Percentiles rank a stretch among this genome's conserved stretches.
phyloP scores from a whole-genome alignment of 2,113 vertebrate species.

The Zosterops hypoxanthus region DNA sequence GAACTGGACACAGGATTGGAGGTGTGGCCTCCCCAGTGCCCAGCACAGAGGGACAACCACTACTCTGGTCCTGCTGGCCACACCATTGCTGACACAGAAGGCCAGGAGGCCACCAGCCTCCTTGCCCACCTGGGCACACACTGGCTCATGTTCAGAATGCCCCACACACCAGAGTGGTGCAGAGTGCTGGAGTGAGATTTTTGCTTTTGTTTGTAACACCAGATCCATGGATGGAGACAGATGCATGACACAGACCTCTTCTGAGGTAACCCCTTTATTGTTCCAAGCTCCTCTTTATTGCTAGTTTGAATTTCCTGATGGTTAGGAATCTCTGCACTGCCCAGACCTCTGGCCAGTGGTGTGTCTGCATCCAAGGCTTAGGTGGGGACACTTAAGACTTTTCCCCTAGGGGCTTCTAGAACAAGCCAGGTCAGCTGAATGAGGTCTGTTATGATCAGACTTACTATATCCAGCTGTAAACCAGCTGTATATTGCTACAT shows the following conservation, averaged over 20 bases:
- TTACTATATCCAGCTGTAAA: background rate
- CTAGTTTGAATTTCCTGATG: background rate
- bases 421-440: background rate
- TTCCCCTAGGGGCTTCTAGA: background rate
- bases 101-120: accelerated
- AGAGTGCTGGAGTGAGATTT: background rate
- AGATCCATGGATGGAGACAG: no score
- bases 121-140: accelerated
- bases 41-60: background rate
- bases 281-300: background rate
- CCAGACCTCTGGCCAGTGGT: background rate
- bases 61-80: background rate
- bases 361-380: background rate
- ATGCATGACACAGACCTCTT: background rate
- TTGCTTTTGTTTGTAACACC: background rate
- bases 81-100: background rate
- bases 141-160: accelerated
- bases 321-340: background rate
- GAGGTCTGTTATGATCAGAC: background rate
- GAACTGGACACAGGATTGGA: background rate
- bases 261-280: background rate
- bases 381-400: background rate
- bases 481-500: background rate
- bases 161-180: background rate
- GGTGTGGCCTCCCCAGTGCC: background rate